phyloP scores from a whole-genome alignment of 2,113 vertebrate genomes.

The Caretta caretta region DNA sequence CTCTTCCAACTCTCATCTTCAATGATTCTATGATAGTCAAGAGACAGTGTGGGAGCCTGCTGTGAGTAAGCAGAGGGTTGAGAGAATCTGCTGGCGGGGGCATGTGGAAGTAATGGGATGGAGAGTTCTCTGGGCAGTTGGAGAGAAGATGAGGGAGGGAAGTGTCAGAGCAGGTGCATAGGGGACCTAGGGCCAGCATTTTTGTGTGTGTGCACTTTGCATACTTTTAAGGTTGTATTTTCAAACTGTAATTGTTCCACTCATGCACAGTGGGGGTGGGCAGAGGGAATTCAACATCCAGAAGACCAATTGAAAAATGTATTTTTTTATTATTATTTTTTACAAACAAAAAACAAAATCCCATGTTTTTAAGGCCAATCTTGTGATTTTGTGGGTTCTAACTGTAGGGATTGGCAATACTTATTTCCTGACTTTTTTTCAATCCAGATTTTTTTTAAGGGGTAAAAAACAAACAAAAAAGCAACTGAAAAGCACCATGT shows the following conservation, averaged over 20 bases:
- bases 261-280: too few relatives aligned
- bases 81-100: too few relatives aligned
- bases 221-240: background rate
- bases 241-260: background rate
- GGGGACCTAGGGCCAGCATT: background rate
- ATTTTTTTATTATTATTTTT: background rate
- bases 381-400: background rate
- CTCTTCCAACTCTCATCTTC: too few relatives aligned
- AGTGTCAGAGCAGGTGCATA: background rate
- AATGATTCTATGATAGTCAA: too few relatives aligned
- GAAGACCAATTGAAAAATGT: background rate
- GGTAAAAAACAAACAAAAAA: background rate
- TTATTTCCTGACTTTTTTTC: background rate
- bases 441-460: slow-evolving; percentile 10
- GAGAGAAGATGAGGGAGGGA: background rate
- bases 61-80: too few relatives aligned
- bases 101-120: too few relatives aligned
- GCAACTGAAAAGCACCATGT: background rate
- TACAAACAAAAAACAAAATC: background rate
- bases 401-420: background rate
- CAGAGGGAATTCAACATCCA: background rate
- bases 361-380: background rate
- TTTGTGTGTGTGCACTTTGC: background rate
- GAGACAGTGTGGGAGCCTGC: too few relatives aligned
- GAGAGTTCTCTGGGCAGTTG: background rate